Evolutionary conservation across 2,888 invertebrate genomes (phyloP).

Genomic region (Lepidocyrtoides sp.): DNA sequence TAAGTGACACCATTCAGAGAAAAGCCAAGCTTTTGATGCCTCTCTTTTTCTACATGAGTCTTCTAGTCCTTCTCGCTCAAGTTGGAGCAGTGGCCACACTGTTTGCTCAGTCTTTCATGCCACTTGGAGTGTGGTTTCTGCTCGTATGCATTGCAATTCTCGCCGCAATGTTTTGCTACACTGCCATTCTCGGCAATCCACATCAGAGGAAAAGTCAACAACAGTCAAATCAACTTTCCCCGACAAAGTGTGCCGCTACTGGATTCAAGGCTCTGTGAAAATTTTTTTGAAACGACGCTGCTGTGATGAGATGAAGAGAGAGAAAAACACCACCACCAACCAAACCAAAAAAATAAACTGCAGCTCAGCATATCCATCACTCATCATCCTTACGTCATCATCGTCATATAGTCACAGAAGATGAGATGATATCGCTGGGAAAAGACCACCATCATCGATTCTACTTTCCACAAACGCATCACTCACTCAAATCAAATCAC

Average conservation of each 20-base stretch:
- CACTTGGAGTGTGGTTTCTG: constrained; percentile 84
- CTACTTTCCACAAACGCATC: constrained; percentile 17
- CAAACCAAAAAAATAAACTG: neutral
- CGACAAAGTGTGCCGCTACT: constrained; percentile 42
- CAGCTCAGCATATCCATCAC: neutral
- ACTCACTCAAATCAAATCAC: constrained; percentile 55
- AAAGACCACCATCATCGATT: constrained; percentile 1
- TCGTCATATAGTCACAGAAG: neutral
- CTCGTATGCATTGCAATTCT: constrained; percentile 81
- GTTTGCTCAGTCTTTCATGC: constrained; percentile 79
- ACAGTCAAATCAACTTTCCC: constrained; percentile 32
- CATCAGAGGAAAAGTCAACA: constrained; percentile 44
- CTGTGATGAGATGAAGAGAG: neutral
- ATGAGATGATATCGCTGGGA: constrained; percentile 2
- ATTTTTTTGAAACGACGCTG: neutral
- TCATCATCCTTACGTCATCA: constrained; percentile 2
- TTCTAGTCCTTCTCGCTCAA: constrained; percentile 84
- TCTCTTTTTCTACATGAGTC: constrained; percentile 83
- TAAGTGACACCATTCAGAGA: constrained; percentile 81
- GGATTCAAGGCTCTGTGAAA: constrained; percentile 21
- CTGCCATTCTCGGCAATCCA: constrained; percentile 71
- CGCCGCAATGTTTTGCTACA: constrained; percentile 81
- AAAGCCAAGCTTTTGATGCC: constrained; percentile 81
- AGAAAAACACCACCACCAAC: neutral
- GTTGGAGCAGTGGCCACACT: constrained; percentile 80